phyloP scores from a whole-genome alignment of 2,888 invertebrate genomes.

The Campaea margaritaria region DNA sequence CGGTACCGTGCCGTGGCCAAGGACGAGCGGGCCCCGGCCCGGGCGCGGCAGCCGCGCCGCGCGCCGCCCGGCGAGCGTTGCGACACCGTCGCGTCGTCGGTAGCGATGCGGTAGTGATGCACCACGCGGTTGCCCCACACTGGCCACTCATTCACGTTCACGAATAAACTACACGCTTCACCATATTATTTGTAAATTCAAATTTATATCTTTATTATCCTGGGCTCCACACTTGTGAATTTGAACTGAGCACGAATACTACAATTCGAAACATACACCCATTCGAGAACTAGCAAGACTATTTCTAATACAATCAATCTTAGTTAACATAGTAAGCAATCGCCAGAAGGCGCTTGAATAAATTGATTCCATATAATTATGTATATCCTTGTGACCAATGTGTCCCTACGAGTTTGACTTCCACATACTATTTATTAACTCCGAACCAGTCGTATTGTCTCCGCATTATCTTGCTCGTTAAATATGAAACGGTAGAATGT shows the following conservation, averaged over 20 bases:
- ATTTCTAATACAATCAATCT: too few species aligned
- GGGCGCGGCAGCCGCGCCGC: too few species aligned
- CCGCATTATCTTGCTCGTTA: constrained; percentile 27
- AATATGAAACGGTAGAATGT: constrained; percentile 37
- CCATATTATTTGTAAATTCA: constrained; percentile 1
- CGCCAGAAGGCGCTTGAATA: too few species aligned
- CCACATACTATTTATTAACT: constrained; percentile 27
- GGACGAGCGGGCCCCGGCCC: constrained; percentile 65
- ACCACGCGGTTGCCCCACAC: constrained; percentile 22
- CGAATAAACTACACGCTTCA: constrained; percentile 6
- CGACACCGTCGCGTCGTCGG: constrained; percentile 54
- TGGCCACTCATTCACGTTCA: constrained; percentile 15
- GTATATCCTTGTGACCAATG: too few species aligned
- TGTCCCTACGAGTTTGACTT: constrained; percentile 14
- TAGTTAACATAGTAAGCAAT: too few species aligned
- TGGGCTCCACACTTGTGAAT: too few species aligned
- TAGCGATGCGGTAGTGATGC: constrained; percentile 49
- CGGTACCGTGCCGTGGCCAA: constrained; percentile 64
- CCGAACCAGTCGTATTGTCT: constrained; percentile 25
- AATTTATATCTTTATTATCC: too few species aligned
- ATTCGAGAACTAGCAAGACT: too few species aligned
- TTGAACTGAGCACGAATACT: too few species aligned
- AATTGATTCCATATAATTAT: too few species aligned
- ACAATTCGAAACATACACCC: too few species aligned
- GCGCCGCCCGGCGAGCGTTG: constrained; percentile 58